A percentile compares a stretch with the other conserved stretches of the same genome.
These are phyloP conservation scores for Slavum lentiscoides DNA, from an alignment of 2,888 invertebrate species.

Conservation along the genomic window DNA sequence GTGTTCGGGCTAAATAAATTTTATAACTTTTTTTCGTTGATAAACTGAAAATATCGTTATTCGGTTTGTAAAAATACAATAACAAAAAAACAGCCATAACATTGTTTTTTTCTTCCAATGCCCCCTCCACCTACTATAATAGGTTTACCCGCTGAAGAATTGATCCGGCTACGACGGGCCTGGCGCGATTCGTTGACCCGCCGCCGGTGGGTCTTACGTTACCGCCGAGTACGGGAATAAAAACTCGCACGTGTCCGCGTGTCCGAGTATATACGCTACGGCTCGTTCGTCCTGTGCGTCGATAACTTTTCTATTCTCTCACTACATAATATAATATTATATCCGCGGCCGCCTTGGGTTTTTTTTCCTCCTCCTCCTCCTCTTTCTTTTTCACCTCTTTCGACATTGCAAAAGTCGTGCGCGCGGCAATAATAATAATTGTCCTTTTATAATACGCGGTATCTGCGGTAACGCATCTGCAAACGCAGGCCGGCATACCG, in stretches of 20 bases:
- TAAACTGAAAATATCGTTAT: too few relatives aligned
- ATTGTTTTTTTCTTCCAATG: too few relatives aligned
- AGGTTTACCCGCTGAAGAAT: too few relatives aligned
- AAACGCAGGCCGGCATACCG: neutral
- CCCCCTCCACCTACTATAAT: too few relatives aligned
- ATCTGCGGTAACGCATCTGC: slow-evolving; percentile 35
- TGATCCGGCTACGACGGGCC: too few relatives aligned
- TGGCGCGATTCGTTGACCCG: too few relatives aligned
- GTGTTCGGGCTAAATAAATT: too few relatives aligned
- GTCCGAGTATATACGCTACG: neutral
- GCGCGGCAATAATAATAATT: slow-evolving; percentile 34
- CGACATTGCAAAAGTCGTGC: slow-evolving; percentile 36
- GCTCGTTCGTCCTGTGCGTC: neutral
- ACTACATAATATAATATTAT: neutral
- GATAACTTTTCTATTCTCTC: neutral
- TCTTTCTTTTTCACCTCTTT: neutral
- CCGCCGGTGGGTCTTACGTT: neutral
- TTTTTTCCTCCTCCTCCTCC: neutral
- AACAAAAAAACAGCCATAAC: too few relatives aligned
- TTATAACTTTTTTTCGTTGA: too few relatives aligned
- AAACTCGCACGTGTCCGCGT: neutral
- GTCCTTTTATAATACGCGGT: slow-evolving; percentile 19
- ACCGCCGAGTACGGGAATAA: neutral
- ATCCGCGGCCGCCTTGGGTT: neutral
- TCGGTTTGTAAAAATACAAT: too few relatives aligned